Evolutionary conservation across 2,113 vertebrate species (phyloP).

Genomic region (Callospermophilus lateralis): DNA sequence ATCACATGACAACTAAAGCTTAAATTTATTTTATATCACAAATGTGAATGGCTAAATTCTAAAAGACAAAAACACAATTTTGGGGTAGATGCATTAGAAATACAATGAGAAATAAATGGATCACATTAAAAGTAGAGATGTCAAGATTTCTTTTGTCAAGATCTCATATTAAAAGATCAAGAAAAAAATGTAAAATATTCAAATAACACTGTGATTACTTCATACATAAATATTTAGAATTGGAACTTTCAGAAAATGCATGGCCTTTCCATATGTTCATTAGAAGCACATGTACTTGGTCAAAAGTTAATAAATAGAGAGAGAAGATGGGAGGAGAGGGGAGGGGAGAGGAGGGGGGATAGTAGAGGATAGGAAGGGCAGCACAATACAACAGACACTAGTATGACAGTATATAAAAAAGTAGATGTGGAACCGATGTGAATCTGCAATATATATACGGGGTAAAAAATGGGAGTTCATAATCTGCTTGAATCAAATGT

Average conservation of each 20-base stretch:
- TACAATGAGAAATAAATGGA: conserved; percentile 26
- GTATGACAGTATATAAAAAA: no score
- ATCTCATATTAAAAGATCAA: conserved; percentile 5
- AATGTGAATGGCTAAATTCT: background rate
- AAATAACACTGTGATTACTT: background rate
- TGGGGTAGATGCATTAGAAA: background rate
- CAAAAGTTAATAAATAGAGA: no score
- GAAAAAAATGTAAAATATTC: conserved; percentile 12
- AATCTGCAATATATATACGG: no score
- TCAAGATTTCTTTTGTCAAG: background rate
- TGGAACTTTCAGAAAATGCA: background rate
- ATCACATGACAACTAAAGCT: background rate
- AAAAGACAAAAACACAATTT: conserved; percentile 1
- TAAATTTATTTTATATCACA: background rate
- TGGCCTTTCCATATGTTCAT: background rate
- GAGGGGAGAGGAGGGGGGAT: no score
- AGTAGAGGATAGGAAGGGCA: no score
- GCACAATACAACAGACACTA: no score
- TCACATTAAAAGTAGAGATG: background rate
- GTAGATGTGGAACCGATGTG: no score
- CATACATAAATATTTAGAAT: background rate
- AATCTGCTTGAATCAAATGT: no score
- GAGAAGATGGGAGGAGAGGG: no score
- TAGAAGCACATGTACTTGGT: background rate
- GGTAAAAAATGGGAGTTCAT: no score